These are phyloP conservation scores for Syrrhaptes paradoxus DNA, from an alignment of 2,113 vertebrate genomes.

Conservation along the genomic window DNA sequence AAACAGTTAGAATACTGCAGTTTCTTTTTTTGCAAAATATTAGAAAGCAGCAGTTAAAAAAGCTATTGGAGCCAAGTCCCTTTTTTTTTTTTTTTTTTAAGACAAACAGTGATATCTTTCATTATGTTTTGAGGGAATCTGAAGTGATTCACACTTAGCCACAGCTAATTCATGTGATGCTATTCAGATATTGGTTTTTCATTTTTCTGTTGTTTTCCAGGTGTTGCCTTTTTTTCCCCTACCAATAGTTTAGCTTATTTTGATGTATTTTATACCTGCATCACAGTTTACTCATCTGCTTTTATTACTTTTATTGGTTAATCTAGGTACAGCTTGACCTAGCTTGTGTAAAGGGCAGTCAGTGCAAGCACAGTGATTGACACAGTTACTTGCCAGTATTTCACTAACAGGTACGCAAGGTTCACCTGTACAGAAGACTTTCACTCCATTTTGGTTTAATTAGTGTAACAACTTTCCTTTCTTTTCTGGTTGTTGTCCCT, in stretches of 20 bases:
- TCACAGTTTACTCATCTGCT: neutral
- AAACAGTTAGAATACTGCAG: neutral
- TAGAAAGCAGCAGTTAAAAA: neutral
- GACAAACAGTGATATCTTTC: neutral
- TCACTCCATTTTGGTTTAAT: neutral
- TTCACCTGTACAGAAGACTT: neutral
- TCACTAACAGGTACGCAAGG: neutral
- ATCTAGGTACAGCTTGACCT: neutral
- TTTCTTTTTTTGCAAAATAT: slow-evolving; percentile 14
- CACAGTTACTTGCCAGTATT: neutral
- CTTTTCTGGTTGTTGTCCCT: neutral
- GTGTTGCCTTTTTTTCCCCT: neutral
- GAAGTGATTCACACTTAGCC: neutral
- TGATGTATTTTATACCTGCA: neutral
- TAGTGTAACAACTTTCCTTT: neutral
- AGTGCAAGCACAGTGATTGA: neutral
- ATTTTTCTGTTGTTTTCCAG: neutral
- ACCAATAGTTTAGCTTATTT: neutral
- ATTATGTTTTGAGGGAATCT: neutral
- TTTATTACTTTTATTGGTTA: neutral
- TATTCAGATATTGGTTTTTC: neutral
- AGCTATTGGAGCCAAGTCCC: neutral
- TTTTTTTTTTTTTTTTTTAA: neutral
- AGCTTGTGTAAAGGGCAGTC: neutral
- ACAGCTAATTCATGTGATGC: neutral